A percentile compares a stretch with the other conserved stretches of the same genome.
Evolutionary conservation across 2,888 invertebrate genomes (phyloP).

Genomic region (Latrodectus hesperus): DNA sequence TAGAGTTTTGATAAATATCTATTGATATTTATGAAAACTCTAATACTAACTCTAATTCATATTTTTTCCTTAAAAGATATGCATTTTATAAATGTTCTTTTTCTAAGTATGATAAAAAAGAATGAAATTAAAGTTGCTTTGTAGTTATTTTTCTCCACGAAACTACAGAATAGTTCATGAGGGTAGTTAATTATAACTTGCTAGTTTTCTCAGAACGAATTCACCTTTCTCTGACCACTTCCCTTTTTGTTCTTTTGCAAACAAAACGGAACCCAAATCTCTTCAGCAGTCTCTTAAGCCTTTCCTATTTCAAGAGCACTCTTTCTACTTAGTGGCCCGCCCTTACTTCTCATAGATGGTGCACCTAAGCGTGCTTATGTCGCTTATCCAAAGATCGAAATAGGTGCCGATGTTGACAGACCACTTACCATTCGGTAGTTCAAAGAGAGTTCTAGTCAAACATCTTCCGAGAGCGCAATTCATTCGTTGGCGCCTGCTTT

Average conservation of each 20-base stretch:
- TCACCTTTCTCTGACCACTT: background rate
- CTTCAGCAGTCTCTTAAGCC: background rate
- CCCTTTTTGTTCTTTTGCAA: background rate
- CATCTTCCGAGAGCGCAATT: conserved; percentile 4
- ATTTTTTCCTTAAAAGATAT: too few relatives aligned
- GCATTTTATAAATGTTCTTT: too few relatives aligned
- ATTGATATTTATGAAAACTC: too few relatives aligned
- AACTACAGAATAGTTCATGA: too few relatives aligned
- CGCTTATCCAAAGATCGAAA: background rate
- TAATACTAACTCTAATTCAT: too few relatives aligned
- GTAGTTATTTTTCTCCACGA: too few relatives aligned
- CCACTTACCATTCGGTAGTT: conserved; percentile 55
- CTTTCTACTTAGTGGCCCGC: conserved; percentile 14
- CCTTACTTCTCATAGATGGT: background rate
- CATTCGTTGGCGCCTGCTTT: conserved; percentile 23
- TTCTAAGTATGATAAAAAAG: too few relatives aligned
- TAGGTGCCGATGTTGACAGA: conserved; percentile 37
- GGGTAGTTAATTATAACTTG: background rate
- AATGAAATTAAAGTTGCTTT: too few relatives aligned
- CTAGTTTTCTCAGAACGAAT: background rate
- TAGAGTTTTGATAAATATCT: too few relatives aligned
- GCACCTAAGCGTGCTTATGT: background rate
- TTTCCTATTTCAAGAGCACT: background rate
- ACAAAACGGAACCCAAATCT: background rate
- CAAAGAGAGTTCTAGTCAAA: conserved; percentile 31